A percentile compares a stretch with the other conserved stretches of the same genome.
Evolutionary conservation across 1,140 invertebrate genomes (phyloP).

Genomic region (Saccostrea glomerata): DNA sequence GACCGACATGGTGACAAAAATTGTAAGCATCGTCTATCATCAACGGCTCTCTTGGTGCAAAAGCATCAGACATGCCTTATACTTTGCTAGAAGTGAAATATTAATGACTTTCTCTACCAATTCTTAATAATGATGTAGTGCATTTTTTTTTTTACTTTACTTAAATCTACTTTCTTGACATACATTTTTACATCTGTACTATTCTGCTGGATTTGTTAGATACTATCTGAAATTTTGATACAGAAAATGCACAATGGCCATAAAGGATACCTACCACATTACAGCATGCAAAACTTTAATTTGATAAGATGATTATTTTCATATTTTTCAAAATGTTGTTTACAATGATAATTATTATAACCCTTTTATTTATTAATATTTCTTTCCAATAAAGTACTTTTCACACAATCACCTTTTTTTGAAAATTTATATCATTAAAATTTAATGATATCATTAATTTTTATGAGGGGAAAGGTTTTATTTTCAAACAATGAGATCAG

Average conservation of each 20-base stretch:
- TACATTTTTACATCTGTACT: background rate
- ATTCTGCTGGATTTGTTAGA: background rate
- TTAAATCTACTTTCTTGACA: background rate
- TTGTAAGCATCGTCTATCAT: constrained; percentile 15
- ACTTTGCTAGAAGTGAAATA: background rate
- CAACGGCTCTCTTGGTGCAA: background rate
- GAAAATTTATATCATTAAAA: too few species aligned
- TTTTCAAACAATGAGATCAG: too few species aligned
- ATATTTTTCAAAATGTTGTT: too few species aligned
- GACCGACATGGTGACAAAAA: background rate
- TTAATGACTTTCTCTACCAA: background rate
- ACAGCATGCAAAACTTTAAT: too few species aligned
- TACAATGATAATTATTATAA: too few species aligned
- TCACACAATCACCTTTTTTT: too few species aligned
- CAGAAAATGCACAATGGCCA: background rate
- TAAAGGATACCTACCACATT: too few species aligned
- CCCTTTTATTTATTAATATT: too few species aligned
- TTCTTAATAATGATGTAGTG: background rate
- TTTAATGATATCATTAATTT: too few species aligned
- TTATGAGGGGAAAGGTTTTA: too few species aligned
- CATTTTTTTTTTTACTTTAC: background rate
- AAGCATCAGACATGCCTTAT: background rate
- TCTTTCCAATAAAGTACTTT: too few species aligned
- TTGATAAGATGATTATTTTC: too few species aligned
- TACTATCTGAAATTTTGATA: background rate